phyloP scores from a whole-genome alignment of 1,140 invertebrate genomes.

The Pseudomyrmex dendroicus region DNA sequence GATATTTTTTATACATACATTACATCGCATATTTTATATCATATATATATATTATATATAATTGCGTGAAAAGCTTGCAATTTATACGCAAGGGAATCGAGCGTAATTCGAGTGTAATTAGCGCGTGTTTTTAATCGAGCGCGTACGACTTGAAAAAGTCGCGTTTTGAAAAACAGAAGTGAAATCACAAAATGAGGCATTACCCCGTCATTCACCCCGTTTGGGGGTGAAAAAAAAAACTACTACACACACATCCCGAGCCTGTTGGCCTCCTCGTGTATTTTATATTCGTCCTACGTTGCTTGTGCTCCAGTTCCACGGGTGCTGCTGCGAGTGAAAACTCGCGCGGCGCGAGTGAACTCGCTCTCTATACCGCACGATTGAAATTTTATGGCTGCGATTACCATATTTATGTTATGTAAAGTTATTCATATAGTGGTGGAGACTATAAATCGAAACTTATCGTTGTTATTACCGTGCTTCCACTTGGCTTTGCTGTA shows the following conservation, averaged over 20 bases:
- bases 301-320: slow-evolving; percentile 42
- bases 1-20: too few species aligned
- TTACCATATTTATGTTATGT: slow-evolving; percentile 61
- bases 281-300: slow-evolving; percentile 54
- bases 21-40: too few species aligned
- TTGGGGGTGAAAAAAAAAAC: not conserved
- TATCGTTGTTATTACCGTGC: slow-evolving; percentile 59
- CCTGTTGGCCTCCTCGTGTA: slow-evolving; percentile 16
- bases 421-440: slow-evolving; percentile 61
- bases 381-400: slow-evolving; percentile 60
- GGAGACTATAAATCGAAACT: slow-evolving; percentile 62
- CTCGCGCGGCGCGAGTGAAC: slow-evolving; percentile 29
- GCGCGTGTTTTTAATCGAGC: too few species aligned
- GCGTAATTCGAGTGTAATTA: too few species aligned
- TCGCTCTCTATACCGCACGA: slow-evolving; percentile 52
- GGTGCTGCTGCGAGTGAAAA: slow-evolving; percentile 48
- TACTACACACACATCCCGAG: not conserved
- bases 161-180: too few species aligned
- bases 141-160: too few species aligned
- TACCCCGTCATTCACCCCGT: too few species aligned
- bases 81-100: too few species aligned
- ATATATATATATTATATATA: too few species aligned
- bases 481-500: slow-evolving; percentile 40
- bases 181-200: too few species aligned
- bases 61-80: too few species aligned